A percentile compares a stretch with the other conserved stretches of the same genome.
Conservation (phyloP, 2,797 vertebrate genomes). For the Halcyon smyrnensis region DNA sequence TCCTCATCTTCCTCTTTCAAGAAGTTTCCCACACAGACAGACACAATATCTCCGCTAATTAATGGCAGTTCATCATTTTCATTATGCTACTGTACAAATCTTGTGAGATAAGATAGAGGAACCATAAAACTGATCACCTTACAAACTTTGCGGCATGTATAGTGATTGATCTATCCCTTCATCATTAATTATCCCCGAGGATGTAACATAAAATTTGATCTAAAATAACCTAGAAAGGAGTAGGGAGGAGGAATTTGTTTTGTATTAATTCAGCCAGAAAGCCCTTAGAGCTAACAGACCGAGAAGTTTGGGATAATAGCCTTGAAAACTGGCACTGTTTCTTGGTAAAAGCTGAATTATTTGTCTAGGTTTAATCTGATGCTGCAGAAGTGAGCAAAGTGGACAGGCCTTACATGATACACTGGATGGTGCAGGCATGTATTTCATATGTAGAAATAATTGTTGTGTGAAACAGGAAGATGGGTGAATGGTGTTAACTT, state of each 20-base stretch:
- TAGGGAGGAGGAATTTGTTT: neutral
- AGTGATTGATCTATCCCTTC: neutral
- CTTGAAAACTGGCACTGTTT: neutral
- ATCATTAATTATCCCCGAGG: neutral
- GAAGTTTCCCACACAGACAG: neutral
- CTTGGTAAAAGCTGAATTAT: neutral
- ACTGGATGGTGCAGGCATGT: neutral
- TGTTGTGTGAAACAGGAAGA: neutral
- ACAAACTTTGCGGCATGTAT: neutral
- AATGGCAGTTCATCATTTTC: neutral
- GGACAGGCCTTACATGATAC: accelerated
- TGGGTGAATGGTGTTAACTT: neutral
- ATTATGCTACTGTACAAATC: neutral
- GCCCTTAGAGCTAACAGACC: neutral
- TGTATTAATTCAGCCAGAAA: neutral
- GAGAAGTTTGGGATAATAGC: neutral
- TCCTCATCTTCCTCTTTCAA: neutral
- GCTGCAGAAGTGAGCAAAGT: neutral
- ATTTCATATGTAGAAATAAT: accelerated
- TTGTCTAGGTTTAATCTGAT: neutral
- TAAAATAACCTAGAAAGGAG: neutral
- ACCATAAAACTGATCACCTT: neutral
- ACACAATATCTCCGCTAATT: neutral
- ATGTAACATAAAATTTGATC: neutral
- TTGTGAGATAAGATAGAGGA: neutral